Evolutionary conservation across 2,113 vertebrate genomes (phyloP), one percentile per base, ranked within the genome.

Genomic region (Alethe diademata): DNA sequence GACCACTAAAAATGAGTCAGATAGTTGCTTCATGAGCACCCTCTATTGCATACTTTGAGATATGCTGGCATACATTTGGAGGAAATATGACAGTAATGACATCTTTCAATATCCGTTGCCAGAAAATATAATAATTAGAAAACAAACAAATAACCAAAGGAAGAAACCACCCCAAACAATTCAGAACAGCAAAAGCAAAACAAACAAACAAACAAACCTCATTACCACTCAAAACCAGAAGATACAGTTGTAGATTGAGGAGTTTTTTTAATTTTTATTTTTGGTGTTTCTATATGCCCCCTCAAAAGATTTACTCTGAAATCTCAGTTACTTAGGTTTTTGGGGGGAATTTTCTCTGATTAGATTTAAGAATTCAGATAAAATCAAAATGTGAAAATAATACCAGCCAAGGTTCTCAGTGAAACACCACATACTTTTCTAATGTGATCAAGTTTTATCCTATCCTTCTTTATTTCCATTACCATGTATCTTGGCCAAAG

Each of bases 201-300:
- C 28, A 78, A 78, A n/a, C 2, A 35, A 35, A 35, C 35, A 10
- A 33, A 35, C 1, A 9, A 35, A 85, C 16, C 12, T 38, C 7
- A 5, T 6, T 14, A 25, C 31, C 9, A 36, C 23, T 53, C 19
- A 42, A 74, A 91, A 13, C 2, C 4, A 29, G 62, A 61, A 31
- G n/a, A 65, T 19, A 20, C 0, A 0, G 11, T 65, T 79, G 33
- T 70, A 42, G 33, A 35, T 17, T 35, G 20, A 5, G 13, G 13
- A 50, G 26, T 66, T 45, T 45, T 42, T 45, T 45, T 67, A 29
- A 22, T 53, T 73, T 72, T 83, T 66, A 12, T 12, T 81, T 61
- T 57, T 45, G 8, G 1, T 83, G 6, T 65, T 86, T 6, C 40
- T 73, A 1, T 80, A 35, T 56, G 28, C 18, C 43, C 11, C 6